A percentile compares a stretch with the other conserved stretches of the same genome.
Evolutionary conservation across 1,140 invertebrate genomes (phyloP).

Genomic region (Telenomus remus): DNA sequence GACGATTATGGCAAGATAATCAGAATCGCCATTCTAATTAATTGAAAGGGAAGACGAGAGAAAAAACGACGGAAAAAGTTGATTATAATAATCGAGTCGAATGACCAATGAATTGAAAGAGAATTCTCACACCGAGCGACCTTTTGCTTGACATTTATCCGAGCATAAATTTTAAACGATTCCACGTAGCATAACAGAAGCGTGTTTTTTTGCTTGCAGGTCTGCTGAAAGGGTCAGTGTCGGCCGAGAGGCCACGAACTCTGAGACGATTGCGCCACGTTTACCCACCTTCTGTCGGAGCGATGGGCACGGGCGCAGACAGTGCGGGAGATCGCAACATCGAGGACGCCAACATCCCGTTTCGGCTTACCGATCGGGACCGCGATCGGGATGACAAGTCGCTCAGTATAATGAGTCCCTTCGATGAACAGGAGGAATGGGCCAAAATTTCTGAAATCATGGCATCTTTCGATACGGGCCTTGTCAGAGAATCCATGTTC

Average conservation of each 20-base stretch:
- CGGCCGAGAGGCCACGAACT: conserved; percentile 84
- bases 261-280: conserved; percentile 80
- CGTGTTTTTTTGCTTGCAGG: conserved; percentile 74
- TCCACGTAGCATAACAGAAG: conserved; percentile 4
- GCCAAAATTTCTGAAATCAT: conserved; percentile 96
- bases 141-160: conserved; percentile 23
- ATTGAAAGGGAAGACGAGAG: no score
- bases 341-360: conserved; percentile 74
- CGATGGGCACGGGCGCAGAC: conserved; percentile 69
- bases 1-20: no score
- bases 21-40: no score
- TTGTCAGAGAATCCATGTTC: conserved; percentile 87
- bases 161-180: neutral
- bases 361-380: conserved; percentile 62
- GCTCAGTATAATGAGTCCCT: conserved; percentile 87
- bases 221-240: conserved; percentile 85
- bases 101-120: no score
- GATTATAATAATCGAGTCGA: no score
- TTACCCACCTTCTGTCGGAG: conserved; percentile 70
- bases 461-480: conserved; percentile 89
- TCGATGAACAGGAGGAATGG: conserved; percentile 95
- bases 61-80: no score
- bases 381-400: conserved; percentile 77
- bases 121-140: neutral
- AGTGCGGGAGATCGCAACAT: conserved; percentile 74